Conservation (phyloP, 2,113 vertebrate species). For the Panthera tigris region DNA sequence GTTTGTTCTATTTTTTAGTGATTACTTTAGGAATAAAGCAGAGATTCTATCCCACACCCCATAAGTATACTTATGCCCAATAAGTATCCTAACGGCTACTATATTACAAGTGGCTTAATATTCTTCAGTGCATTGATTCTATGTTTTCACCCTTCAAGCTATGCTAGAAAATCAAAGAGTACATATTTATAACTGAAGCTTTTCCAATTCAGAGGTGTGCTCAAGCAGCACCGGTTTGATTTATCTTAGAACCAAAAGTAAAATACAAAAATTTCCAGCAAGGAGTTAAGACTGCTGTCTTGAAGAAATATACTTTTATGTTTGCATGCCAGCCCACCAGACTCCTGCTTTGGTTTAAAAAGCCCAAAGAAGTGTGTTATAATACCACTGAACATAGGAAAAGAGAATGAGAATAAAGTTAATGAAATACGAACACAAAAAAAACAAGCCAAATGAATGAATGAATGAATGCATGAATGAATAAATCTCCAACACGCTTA, state of each 20-base stretch:
- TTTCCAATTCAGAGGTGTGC: not conserved
- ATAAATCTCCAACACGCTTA: not conserved
- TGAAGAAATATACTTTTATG: not conserved
- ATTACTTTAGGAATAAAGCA: not conserved
- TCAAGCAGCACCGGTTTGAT: not conserved
- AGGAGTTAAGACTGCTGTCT: not conserved
- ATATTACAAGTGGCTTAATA: not conserved
- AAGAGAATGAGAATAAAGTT: not conserved
- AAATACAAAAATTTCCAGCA: not conserved
- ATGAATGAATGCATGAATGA: not conserved
- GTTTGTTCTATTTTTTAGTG: not conserved
- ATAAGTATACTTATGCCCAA: not conserved
- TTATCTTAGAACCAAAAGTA: conserved; percentile 20
- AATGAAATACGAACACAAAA: not conserved
- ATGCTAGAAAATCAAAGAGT: not conserved
- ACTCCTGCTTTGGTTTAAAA: not conserved
- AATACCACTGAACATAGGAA: not conserved
- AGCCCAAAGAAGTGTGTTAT: not conserved
- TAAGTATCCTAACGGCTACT: not conserved
- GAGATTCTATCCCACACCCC: not conserved
- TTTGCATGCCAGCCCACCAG: not conserved
- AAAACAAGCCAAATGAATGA: not conserved
- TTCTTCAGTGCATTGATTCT: not conserved
- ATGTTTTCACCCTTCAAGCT: not conserved
- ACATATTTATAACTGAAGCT: not conserved